A percentile compares a stretch with the other conserved stretches of the same genome.
Evolutionary conservation across 1,140 invertebrate species (phyloP).

Genomic region (Microplitis mediator): DNA sequence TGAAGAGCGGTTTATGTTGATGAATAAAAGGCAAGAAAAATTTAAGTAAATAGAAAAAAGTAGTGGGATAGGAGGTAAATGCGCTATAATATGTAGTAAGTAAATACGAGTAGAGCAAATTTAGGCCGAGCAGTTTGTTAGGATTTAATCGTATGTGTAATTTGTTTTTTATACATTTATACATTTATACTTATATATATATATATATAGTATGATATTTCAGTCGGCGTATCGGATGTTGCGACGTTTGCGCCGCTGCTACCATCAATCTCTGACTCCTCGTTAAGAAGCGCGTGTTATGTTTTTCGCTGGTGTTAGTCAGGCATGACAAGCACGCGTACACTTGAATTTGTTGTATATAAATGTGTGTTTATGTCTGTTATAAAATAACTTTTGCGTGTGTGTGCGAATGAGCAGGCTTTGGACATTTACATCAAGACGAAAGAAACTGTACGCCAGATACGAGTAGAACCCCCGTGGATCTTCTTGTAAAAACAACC

Average conservation of each 20-base stretch:
- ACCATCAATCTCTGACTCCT: constrained; percentile 55
- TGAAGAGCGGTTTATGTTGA: no score
- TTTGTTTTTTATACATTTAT: no score
- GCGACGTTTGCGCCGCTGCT: constrained; percentile 38
- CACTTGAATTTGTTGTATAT: neutral
- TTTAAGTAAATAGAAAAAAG: no score
- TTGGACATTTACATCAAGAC: constrained; percentile 23
- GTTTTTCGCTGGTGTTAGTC: constrained; percentile 29
- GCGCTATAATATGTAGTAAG: no score
- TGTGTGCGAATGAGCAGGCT: neutral
- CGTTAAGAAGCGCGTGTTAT: constrained; percentile 53
- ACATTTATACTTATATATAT: neutral
- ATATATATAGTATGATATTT: constrained; percentile 14
- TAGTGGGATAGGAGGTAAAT: no score
- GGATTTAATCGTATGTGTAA: no score
- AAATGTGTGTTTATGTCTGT: no score
- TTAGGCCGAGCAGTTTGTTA: neutral
- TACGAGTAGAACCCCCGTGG: constrained; percentile 9
- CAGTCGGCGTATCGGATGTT: constrained; percentile 6
- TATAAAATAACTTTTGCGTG: no score
- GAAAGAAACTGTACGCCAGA: neutral
- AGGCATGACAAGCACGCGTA: constrained; percentile 8
- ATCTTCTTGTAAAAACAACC: constrained; percentile 14
- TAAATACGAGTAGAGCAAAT: no score
- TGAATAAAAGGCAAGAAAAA: no score